Evolutionary conservation across 2,113 vertebrate genomes (phyloP), one percentile per base, ranked within the genome.

Genomic region (Marmota monax): DNA sequence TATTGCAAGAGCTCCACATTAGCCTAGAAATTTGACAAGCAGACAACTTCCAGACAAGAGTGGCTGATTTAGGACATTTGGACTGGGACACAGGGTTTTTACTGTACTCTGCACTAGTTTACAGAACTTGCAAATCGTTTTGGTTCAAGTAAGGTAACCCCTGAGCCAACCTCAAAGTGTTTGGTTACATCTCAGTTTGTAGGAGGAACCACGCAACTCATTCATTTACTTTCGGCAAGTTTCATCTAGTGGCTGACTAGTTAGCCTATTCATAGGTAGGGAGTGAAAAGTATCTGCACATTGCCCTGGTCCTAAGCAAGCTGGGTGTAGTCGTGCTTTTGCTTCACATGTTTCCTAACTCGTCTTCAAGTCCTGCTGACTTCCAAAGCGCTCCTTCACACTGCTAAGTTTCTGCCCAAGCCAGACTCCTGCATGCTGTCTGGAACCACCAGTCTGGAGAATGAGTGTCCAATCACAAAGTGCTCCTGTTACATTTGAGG

Each of bases 21-120:
- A 95, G 89, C 91, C 27, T 80, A 77, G 83, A 93, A 72, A 56
- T 94, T 92, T 97, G 96, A 97, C 94, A 95, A 93, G 79, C 74
- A 84, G 97, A 97, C 94, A 95, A 93, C 91, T 97, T 97, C 96
- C 97, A 97, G 96, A 96, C 91, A 96, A 45, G 77, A 83, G 61
- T 51, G 17, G 23, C 53, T 97, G 94, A 92, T 87, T 96, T 94
- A 94, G 51, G 74, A 77, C 16, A 51, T 86, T 92, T 63, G 83
- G 83, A 45, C 63, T 39, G 58, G 76, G 73, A 69, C 63, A 84
- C 42, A 63, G 42, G 23, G 77, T 22, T 97, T 94, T 94, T 80
- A 95, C 56, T 77, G 61, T 94, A 51, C 69, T 97, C 18, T 34
- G 82, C 84, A 90, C 70, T 83, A 37, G 51, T 88, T 90, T 91